Conservation (phyloP, 30 jellyfish, hydroid and myxozoan species). For the Hydra vulgaris region DNA sequence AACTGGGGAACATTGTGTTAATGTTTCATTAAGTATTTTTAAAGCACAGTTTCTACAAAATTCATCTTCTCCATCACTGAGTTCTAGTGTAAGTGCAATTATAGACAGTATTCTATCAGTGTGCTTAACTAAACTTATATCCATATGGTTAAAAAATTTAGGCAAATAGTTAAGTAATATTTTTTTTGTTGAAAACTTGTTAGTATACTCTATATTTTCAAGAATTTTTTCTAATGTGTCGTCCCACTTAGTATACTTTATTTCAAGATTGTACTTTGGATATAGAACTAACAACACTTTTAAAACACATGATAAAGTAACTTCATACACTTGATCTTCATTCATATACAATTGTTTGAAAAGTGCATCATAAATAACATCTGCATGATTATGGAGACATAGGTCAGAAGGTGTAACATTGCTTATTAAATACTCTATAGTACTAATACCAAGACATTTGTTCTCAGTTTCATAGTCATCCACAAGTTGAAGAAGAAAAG, state of each 20-base stretch:
- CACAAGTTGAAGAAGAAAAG: conserved; percentile 30
- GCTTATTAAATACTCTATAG: conserved; percentile 30
- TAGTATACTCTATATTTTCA: conserved; percentile 46
- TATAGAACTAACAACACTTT: conserved; percentile 31
- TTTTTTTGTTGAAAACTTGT: conserved; percentile 6
- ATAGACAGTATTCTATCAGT: conserved; percentile 11
- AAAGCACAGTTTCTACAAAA: conserved; percentile 21
- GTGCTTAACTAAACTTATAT: conserved; percentile 35
- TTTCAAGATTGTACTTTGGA: conserved; percentile 27
- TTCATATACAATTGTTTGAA: conserved; percentile 44
- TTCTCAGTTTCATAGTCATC: conserved; percentile 48
- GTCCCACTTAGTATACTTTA: conserved; percentile 41
- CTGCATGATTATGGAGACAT: conserved; percentile 48
- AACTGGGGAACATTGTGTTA: conserved; percentile 40
- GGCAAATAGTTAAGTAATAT: conserved; percentile 24
- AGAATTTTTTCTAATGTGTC: conserved; percentile 35
- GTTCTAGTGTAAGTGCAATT: neutral
- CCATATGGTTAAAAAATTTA: conserved; percentile 23
- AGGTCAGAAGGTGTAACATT: conserved; percentile 64
- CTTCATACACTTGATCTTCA: conserved; percentile 27
- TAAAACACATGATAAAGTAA: conserved; percentile 38
- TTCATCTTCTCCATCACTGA: conserved; percentile 38
- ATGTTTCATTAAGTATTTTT: conserved; percentile 1
- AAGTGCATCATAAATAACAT: conserved; percentile 41
- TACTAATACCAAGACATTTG: conserved; percentile 50